Evolutionary conservation across 1,140 invertebrate species (phyloP).

Genomic region (Drosophila burlai): DNA sequence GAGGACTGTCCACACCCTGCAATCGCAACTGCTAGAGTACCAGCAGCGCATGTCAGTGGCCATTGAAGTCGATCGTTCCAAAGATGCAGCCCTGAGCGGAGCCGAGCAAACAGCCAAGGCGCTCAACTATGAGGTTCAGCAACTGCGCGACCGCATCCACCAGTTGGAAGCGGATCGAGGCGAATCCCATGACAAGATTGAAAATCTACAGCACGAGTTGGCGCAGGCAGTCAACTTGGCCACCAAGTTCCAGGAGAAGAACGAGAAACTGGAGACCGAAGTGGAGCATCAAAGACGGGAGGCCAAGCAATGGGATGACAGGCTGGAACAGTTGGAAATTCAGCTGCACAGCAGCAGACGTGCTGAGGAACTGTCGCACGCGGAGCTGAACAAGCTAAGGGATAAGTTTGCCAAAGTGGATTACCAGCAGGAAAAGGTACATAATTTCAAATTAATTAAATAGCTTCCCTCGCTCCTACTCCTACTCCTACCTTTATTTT

Average conservation of each 20-base stretch:
- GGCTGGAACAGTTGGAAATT: conserved; percentile 72
- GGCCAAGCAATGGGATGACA: conserved; percentile 43
- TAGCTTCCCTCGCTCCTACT: too few species aligned
- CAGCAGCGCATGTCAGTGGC: conserved; percentile 92
- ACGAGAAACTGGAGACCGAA: conserved; percentile 71
- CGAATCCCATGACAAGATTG: conserved; percentile 50
- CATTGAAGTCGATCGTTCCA: conserved; percentile 90
- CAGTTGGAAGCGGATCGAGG: conserved; percentile 67
- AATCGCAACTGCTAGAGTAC: conserved; percentile 90
- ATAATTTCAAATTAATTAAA: neutral
- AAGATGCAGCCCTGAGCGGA: conserved; percentile 89
- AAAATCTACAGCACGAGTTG: conserved; percentile 74
- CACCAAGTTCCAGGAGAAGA: conserved; percentile 80
- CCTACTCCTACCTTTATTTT: neutral
- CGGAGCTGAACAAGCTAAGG: conserved; percentile 74
- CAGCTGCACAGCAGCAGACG: conserved; percentile 65
- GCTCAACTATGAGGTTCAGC: conserved; percentile 64
- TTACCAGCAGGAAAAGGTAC: conserved; percentile 79
- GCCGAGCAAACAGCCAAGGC: conserved; percentile 86
- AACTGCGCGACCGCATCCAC: conserved; percentile 57
- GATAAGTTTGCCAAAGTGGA: conserved; percentile 75
- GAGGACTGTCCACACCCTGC: conserved; percentile 90
- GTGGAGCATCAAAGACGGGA: conserved; percentile 40
- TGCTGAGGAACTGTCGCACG: conserved; percentile 66
- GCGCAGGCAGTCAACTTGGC: conserved; percentile 70